Base-by-base conservation (phyloP, 2,797 vertebrate species). In the Serranus cabrilla region DNA sequence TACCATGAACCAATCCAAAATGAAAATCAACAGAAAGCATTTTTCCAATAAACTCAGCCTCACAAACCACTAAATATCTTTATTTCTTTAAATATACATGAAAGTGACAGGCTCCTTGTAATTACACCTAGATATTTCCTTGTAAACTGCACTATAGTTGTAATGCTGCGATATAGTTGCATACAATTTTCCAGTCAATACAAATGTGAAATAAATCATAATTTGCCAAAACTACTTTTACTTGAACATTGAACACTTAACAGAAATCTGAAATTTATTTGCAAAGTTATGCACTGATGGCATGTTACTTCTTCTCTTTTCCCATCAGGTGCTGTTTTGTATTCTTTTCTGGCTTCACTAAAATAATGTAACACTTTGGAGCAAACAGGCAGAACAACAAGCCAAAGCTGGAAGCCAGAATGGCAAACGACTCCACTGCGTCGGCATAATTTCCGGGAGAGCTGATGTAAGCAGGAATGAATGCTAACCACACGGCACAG, bases 401-500 rank as follows among this genome's bases (percentile, higher is more conserved):
- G 11, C 93, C 92, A 80, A 93, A 95, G 70, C 94, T 94, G 14
- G 94, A 95, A 0, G 93, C 91, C 66, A 95, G 86, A 77, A 95
- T 95, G 4, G 93, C 93, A 83, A 95, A 95, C 37, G 94, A 94
- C 74, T 95, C 94, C 18, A 95, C 94, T 46, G 94, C 93, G 23
- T 93, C 93, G 14, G 92, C 91, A 68, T 94, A 94, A 56, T 92
- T 94, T 62, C 94, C 94, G 65, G 94, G 93, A 16, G 95, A 91
- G 75, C 93, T 95, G 49, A 95, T 78, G 42, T 95, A 95, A 11
- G 94, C 94, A 21, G 95, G 95, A n/a, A 95, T 89, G 71, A 95
- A 95, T n/a, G 95, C 90, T n/a, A 95, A 63, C 94, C 94, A 95
- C 46, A 95, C 95, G 3, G 93, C 91, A 63, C 92, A 94, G 77